A percentile compares a stretch with the other conserved stretches of the same genome.
Conservation (phyloP, 2,113 vertebrate genomes). For the Lampris megalopsis region DNA sequence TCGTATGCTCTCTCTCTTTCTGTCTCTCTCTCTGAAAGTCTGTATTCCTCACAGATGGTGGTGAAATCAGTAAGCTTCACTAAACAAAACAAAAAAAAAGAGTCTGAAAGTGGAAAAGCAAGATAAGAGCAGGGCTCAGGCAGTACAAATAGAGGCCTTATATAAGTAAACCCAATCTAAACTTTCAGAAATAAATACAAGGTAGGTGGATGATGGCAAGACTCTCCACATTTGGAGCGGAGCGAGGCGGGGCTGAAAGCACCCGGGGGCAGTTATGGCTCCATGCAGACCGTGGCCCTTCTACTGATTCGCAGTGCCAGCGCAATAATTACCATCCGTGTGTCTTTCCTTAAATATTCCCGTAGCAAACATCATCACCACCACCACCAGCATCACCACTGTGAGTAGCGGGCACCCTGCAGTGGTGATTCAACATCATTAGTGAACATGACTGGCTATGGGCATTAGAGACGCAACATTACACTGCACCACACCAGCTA, state of each 20-base stretch:
- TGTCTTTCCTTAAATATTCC: constrained; percentile 67
- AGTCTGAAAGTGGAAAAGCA: background rate
- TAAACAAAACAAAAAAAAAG: constrained; percentile 26
- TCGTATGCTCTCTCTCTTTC: no score
- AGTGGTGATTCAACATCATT: constrained; percentile 83
- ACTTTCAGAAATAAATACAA: no score
- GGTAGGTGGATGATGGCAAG: background rate
- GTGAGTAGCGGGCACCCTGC: constrained; percentile 61
- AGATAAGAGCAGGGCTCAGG: no score
- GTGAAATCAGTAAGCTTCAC: constrained; percentile 32
- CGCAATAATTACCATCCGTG: constrained; percentile 72
- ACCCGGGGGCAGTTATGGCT: constrained; percentile 19
- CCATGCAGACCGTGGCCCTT: constrained; percentile 41
- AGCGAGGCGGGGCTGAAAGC: background rate
- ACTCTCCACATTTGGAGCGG: constrained; percentile 15
- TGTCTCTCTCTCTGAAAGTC: no score
- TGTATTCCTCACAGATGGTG: constrained; percentile 2
- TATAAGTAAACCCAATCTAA: no score
- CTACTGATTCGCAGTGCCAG: constrained; percentile 23
- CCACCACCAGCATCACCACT: constrained; percentile 67
- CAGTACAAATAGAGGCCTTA: no score
- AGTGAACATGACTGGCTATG: constrained; percentile 82
- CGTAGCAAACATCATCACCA: constrained; percentile 75
- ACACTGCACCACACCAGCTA: constrained; percentile 75
- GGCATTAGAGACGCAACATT: constrained; percentile 85